Conservation (phyloP, 64 coral and sea anemone species). For the Platygyra sinensis region DNA sequence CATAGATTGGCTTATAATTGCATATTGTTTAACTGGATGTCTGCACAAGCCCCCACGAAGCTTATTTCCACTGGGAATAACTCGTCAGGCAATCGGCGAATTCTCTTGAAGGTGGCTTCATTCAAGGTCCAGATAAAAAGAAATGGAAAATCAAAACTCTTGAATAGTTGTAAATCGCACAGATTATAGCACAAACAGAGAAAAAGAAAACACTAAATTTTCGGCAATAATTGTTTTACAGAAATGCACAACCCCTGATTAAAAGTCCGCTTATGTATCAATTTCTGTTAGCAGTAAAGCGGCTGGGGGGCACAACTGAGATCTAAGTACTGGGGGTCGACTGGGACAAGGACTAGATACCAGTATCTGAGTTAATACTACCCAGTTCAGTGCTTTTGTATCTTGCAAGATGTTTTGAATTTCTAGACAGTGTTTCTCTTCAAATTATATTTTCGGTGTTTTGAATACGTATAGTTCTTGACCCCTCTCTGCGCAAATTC, state of each 20-base stretch:
- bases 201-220: slow-evolving; percentile 17
- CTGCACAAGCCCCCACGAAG: slow-evolving; percentile 60
- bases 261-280: slow-evolving; percentile 5
- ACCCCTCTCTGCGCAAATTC: slow-evolving; percentile 14
- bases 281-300: neutral
- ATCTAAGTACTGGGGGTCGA: neutral
- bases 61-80: slow-evolving; percentile 44
- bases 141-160: slow-evolving; percentile 17
- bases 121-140: slow-evolving; percentile 15
- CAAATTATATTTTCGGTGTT: neutral
- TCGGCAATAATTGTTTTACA: neutral
- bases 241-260: slow-evolving; percentile 15
- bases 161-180: slow-evolving; percentile 10
- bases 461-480: slow-evolving; percentile 5
- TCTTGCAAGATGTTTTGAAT: neutral
- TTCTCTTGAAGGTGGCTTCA: slow-evolving; percentile 18
- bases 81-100: slow-evolving; percentile 16
- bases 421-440: neutral
- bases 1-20: slow-evolving; percentile 31
- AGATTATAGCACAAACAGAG: slow-evolving; percentile 1
- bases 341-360: neutral
- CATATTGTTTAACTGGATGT: slow-evolving; percentile 33
- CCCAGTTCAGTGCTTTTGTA: neutral
- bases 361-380: slow-evolving; percentile 13
- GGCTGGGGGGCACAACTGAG: neutral